Percentiles rank a stretch among this genome's conserved stretches.
Evolutionary conservation across 2,888 invertebrate genomes (phyloP).

Genomic region (Pyrrhosoma nymphula): DNA sequence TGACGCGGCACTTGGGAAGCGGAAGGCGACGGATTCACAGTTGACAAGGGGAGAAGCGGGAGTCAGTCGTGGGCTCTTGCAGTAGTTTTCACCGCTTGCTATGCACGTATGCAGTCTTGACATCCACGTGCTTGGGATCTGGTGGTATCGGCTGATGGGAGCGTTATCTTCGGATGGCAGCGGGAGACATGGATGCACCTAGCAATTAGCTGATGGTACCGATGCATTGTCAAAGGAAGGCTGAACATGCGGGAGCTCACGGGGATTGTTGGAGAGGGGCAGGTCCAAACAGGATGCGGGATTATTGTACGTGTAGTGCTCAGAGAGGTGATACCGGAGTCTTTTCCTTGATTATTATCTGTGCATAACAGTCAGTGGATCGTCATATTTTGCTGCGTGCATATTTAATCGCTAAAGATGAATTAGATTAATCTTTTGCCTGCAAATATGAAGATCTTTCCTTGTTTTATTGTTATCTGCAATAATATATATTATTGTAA

Average conservation of each 20-base stretch:
- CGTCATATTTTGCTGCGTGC: too few species aligned
- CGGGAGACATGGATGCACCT: neutral
- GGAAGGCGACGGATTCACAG: neutral
- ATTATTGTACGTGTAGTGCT: neutral
- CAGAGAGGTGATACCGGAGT: too few species aligned
- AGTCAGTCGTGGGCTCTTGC: too few species aligned
- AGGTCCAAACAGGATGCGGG: neutral
- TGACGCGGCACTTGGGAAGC: neutral
- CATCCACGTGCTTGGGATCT: neutral
- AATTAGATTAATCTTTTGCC: too few species aligned
- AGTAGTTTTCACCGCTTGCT: too few species aligned
- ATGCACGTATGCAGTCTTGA: neutral
- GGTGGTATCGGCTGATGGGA: neutral
- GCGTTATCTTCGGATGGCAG: neutral
- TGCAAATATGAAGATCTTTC: too few species aligned
- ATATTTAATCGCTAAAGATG: too few species aligned
- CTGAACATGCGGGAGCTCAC: neutral
- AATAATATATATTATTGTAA: too few species aligned
- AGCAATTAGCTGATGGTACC: neutral
- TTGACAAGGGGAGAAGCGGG: neutral
- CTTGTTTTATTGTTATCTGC: too few species aligned
- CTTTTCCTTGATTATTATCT: too few species aligned
- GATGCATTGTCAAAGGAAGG: neutral
- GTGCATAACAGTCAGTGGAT: too few species aligned
- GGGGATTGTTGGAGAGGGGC: neutral